Evolutionary conservation across 1,140 invertebrate species (phyloP), one percentile per base, ranked within the genome.

Genomic region (Sycobia sp.): DNA sequence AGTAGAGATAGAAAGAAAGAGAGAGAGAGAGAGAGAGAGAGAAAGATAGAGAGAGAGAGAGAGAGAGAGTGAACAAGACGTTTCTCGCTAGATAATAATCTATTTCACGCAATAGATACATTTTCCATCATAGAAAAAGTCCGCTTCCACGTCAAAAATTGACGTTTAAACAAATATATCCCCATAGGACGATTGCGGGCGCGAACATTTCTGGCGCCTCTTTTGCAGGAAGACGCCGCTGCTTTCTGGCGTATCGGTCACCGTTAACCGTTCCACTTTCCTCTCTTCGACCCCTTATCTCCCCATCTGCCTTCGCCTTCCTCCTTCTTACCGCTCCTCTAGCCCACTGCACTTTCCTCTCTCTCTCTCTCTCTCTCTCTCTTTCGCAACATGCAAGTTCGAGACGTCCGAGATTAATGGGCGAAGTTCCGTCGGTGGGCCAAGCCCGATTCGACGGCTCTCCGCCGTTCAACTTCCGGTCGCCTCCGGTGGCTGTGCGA

Each of bases 401-500:
- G 58, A 41, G 22, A 10, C 49, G 10, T 43, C 36, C 53, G 27
- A 63, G 61, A 63, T 56, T 63, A 63, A 63, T 63, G 53, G 54
- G 27, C 27, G 57, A 63, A 63, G 44, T 63, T 62, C 2, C n/a
- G n/a, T n/a, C n/a, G n/a, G n/a, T n/a, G 49, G 2, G n/a, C 13
- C 44, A n/a, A 36, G 25, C 27, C 41, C 51, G 53, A 63, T 57
- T 57, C 39, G 39, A 43, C n/a, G n/a, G 22, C 44, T 56, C 56
- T 62, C 27, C 61, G n/a, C n/a, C n/a, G n/a, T n/a, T 62, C 32
- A 62, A 62, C 51, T 62, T 62, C 22, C 25, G 10, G 8, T 7
- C 47, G 38, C 29, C 11, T 34, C 39, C 25, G 18, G 38, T 43
- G 39, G 18, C 38, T 44, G 10, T 1, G 2, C 16, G 7, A 51